Conservation (phyloP, 2,888 invertebrate species). For the Theodoxus fluviatilis region DNA sequence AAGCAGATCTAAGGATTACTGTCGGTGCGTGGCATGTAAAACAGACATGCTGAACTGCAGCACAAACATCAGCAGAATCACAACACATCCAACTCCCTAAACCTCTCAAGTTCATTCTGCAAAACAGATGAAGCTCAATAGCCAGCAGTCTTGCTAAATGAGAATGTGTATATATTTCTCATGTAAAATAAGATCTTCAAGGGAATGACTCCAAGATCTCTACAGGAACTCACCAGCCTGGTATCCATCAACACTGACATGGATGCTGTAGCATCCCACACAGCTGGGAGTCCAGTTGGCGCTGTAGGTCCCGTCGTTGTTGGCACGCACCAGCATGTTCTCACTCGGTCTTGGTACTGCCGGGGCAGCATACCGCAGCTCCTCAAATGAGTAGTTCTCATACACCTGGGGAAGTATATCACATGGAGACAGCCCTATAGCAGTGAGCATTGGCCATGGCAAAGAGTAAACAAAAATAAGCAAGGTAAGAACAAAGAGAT, state of each 20-base stretch:
- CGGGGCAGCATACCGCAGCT: constrained; percentile 78
- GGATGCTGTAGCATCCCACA: constrained; percentile 87
- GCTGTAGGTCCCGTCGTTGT: constrained; percentile 81
- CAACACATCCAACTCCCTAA: too few species aligned
- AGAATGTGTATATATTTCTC: too few species aligned
- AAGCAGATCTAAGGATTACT: too few species aligned
- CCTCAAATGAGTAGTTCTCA: constrained; percentile 94
- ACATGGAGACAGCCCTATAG: too few species aligned
- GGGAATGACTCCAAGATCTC: too few species aligned
- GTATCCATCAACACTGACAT: constrained; percentile 85
- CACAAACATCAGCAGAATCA: too few species aligned
- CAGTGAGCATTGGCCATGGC: not conserved
- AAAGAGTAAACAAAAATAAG: not conserved
- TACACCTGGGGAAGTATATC: constrained; percentile 78
- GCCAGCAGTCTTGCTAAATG: too few species aligned
- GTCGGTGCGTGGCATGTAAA: too few species aligned
- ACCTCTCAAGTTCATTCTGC: too few species aligned
- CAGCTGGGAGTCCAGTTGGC: constrained; percentile 92
- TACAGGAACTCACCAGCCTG: constrained; percentile 60
- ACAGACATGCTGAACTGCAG: too few species aligned
- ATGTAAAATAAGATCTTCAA: too few species aligned
- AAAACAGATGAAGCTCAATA: too few species aligned
- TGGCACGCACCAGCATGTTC: constrained; percentile 79
- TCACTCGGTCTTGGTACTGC: constrained; percentile 77
- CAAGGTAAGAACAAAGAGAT: not conserved